phyloP scores from a whole-genome alignment of 2,888 invertebrate genomes.

The Dicycla oo region DNA sequence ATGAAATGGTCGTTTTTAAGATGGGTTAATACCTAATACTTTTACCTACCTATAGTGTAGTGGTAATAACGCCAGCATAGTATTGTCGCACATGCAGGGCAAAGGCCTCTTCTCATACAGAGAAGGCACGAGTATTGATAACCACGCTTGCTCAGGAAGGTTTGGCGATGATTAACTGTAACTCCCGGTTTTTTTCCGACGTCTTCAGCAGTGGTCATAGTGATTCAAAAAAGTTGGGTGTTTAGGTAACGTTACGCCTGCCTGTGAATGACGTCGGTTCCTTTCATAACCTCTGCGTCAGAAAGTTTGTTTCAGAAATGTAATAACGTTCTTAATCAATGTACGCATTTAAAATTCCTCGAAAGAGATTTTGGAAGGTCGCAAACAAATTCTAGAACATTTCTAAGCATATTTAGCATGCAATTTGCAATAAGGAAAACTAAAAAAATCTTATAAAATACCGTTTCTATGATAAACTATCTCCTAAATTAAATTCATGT shows the following conservation, averaged over 20 bases:
- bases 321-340: constrained; percentile 22
- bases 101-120: not conserved
- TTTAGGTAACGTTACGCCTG: constrained; percentile 3
- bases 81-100: not conserved
- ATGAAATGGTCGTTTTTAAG: constrained; percentile 7
- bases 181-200: not conserved
- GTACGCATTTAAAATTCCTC: constrained; percentile 15
- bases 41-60: not conserved
- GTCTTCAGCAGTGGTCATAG: not conserved
- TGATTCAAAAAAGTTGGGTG: not conserved
- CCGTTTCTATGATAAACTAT: constrained; percentile 27
- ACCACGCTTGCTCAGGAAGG: too few relatives aligned
- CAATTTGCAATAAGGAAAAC: constrained; percentile 49
- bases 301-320: constrained; percentile 13
- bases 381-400: constrained; percentile 8
- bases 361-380: constrained; percentile 1
- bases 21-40: not conserved
- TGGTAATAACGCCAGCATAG: not conserved
- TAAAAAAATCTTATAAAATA: constrained; percentile 1
- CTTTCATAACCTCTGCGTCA: constrained; percentile 29
- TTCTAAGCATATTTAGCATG: constrained; percentile 7
- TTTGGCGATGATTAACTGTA: not conserved
- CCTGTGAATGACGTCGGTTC: constrained; percentile 28
- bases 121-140: not conserved
- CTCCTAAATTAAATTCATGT: constrained; percentile 24